Evolutionary conservation across 1,140 invertebrate species (phyloP).

Genomic region (Hycleus cichorii): DNA sequence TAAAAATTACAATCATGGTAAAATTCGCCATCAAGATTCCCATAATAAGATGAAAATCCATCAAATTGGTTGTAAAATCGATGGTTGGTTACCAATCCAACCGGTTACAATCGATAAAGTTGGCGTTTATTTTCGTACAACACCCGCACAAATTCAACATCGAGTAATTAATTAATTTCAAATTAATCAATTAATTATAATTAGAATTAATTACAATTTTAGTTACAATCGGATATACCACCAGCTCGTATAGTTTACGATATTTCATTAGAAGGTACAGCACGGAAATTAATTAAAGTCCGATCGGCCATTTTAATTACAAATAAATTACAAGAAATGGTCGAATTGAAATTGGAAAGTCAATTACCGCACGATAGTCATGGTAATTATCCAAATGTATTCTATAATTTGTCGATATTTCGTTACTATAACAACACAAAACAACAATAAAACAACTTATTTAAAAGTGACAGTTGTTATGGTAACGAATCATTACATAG

Average conservation of each 20-base stretch:
- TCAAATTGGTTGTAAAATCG: conserved; percentile 79
- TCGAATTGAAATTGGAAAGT: conserved; percentile 65
- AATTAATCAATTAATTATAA: not conserved
- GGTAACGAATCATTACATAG: no score
- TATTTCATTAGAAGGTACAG: conserved; percentile 84
- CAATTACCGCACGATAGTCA: conserved; percentile 28
- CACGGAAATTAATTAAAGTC: conserved; percentile 91
- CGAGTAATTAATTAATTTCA: conserved; percentile 22
- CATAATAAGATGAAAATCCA: conserved; percentile 72
- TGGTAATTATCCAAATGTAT: not conserved
- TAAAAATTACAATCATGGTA: conserved; percentile 39
- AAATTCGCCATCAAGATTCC: conserved; percentile 62
- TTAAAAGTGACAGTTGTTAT: no score
- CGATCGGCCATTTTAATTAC: conserved; percentile 77
- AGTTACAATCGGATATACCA: conserved; percentile 24
- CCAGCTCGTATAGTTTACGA: conserved; percentile 73
- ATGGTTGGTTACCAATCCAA: conserved; percentile 80
- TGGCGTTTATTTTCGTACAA: conserved; percentile 84
- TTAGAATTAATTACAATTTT: not conserved
- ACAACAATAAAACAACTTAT: no score
- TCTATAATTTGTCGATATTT: not conserved
- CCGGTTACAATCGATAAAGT: conserved; percentile 93
- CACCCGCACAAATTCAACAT: conserved; percentile 46
- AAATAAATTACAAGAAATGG: conserved; percentile 65
- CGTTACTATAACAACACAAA: no score